Base-by-base conservation (phyloP, 2,888 invertebrate genomes). In the Archips crataeganus region DNA sequence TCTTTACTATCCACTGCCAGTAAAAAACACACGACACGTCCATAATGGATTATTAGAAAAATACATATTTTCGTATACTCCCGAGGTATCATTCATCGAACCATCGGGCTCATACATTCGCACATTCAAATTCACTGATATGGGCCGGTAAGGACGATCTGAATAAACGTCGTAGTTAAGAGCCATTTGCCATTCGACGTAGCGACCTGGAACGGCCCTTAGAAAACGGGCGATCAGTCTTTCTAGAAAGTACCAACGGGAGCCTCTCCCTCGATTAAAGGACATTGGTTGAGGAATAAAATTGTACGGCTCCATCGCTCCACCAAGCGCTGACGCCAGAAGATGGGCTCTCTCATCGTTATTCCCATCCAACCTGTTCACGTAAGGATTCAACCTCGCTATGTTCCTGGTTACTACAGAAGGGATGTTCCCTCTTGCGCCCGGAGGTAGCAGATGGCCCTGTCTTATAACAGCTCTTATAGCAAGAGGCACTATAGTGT, bases 1-100 rank as follows among this genome's bases (percentile, higher is more conserved):
- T n/a, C 23, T 23, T 23, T 23, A 6, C 45, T 59, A 59, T 61
- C 61, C 60, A 15, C 23, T 36, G 34, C 61, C 49, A 39, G 36
- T 42, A 34, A 73, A 73, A 34, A 73, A 69, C 5, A n/a, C 34
- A 2, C 63, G 63, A 59, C 73, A 73, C 8, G 59, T 42, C 73
- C 73, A 73, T 49, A 60, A 15, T 15, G 74, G 70, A 65, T 74
- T 74, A 54, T 74, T 74, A 36, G 74, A 74, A 54, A 74, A 74
- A 47, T 54, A 74, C 69, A 74, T 49, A 54, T 69, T 65, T 51
- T 74, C 74, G 23, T 45, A 74, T 1, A 45, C 32, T 15, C 64
- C 60, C 0, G 42, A 39, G 0, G 69, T 61, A 34, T 47, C 60
- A 34, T 69, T 51, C 9, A 74, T 11, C 0, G 51, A 61, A 1